phyloP scores from a whole-genome alignment of 2,797 vertebrate genomes.

The Danio jaintianensis region DNA sequence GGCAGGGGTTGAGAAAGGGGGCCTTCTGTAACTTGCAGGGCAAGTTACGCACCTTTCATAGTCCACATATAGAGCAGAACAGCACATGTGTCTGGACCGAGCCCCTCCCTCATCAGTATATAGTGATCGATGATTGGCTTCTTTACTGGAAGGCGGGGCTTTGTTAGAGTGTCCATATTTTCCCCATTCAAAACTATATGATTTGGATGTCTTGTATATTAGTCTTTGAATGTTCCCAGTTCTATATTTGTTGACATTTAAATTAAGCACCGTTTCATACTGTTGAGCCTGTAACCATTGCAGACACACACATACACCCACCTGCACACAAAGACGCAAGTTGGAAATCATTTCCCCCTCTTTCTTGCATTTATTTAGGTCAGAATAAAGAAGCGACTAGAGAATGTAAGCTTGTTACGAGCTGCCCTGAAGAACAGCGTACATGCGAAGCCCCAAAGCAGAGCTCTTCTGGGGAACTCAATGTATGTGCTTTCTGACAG shows the following conservation, averaged over 20 bases:
- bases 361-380: conserved; percentile 35
- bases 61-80: too few species aligned
- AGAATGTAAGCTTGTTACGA: conserved; percentile 12
- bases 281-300: conserved; percentile 8
- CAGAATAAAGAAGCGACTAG: conserved; percentile 4
- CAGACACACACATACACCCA: conserved; percentile 15
- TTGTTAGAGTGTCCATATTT: too few species aligned
- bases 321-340: not conserved
- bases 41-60: too few species aligned
- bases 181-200: too few species aligned
- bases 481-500: conserved; percentile 40
- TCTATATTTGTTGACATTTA: not conserved
- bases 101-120: too few species aligned
- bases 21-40: too few species aligned
- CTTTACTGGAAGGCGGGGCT: too few species aligned
- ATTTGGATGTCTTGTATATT: too few species aligned
- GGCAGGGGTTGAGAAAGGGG: too few species aligned
- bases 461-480: conserved; percentile 9
- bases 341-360: not conserved
- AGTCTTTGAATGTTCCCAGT: not conserved
- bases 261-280: not conserved
- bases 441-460: conserved; percentile 30
- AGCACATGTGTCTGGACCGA: too few species aligned
- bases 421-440: conserved; percentile 14
- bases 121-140: too few species aligned